Evolutionary conservation across 1,140 invertebrate genomes (phyloP), one percentile per base, ranked within the genome.

Genomic region (Bombyx mori): DNA sequence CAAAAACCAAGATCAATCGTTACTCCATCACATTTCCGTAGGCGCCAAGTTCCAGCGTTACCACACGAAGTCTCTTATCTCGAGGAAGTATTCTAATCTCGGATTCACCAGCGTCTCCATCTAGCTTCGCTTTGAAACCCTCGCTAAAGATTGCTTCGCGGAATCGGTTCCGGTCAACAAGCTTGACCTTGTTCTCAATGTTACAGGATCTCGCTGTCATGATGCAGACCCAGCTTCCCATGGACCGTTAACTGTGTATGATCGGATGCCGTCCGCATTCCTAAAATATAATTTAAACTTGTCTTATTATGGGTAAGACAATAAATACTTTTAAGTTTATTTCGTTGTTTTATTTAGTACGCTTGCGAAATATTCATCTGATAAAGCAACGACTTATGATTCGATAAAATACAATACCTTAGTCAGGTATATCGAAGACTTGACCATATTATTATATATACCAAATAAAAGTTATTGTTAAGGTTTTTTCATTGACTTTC

Each of bases 11-110:
- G 90, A 91, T 68, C 76, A 79, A 42, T 73, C 80, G 44, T 84
- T 91, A 55, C 84, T 90, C 18, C 80, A 79, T 58, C 88, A 89
- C 69, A 83, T 91, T 67, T 89, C 89, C 58, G 79, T 86, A 49
- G 89, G 88, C 50, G 90, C 90, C 54, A 85, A 86, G 57, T 90
- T 90, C 75, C 89, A 91, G 60, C 89, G 90, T 64, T 90, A 90
- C 77, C 90, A 91, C 78, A 90, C 86, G 67, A 91, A 90, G 74
- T 89, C 89, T 64, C 87, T 90, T 62, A 90, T 90, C 71, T 90
- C 90, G 74, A 90, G 90, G 82, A 91, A 90, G 88, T 91, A 90
- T 88, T 86, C 86, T 70, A 79, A 70, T 58, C 82, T 88, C 55
- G 86, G 87, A 61, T 85, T 89, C 79, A 87, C 76, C 68, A 75